These are phyloP conservation scores for Poecilia picta DNA, from an alignment of 2,797 vertebrate species.

Conservation along the genomic window DNA sequence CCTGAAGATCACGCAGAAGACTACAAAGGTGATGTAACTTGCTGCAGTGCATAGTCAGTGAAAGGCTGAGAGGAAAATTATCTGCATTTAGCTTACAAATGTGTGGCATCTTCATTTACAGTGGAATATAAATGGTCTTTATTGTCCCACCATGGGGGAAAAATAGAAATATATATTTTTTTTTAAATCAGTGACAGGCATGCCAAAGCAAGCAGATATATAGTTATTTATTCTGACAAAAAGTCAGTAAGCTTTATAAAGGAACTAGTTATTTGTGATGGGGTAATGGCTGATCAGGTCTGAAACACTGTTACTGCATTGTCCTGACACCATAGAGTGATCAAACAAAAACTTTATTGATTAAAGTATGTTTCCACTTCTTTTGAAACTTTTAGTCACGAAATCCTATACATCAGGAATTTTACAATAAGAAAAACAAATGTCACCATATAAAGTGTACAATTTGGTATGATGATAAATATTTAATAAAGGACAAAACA, in stretches of 20 bases:
- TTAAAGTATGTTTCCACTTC: slow-evolving; percentile 36
- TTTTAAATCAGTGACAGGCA: not conserved
- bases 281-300: not conserved
- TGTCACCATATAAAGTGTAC: not conserved
- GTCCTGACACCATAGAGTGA: slow-evolving; percentile 34
- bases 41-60: slow-evolving; percentile 48
- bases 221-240: slow-evolving; percentile 12
- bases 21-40: slow-evolving; percentile 68
- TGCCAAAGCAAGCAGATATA: not conserved
- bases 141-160: not conserved
- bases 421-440: slow-evolving; percentile 2
- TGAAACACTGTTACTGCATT: slow-evolving; percentile 23
- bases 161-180: not conserved
- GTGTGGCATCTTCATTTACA: slow-evolving; percentile 23
- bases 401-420: not conserved
- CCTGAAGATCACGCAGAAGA: slow-evolving; percentile 67
- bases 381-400: slow-evolving; percentile 14
- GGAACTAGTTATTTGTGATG: not conserved
- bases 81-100: slow-evolving; percentile 30
- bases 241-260: slow-evolving; percentile 13
- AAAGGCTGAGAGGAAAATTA: slow-evolving; percentile 28
- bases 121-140: not conserved
- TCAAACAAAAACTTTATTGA: slow-evolving; percentile 62
- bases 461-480: not conserved
- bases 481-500: not conserved